Evolutionary conservation across 23 tunicate genomes (phyloP).

Genomic region (Styela plicata): DNA sequence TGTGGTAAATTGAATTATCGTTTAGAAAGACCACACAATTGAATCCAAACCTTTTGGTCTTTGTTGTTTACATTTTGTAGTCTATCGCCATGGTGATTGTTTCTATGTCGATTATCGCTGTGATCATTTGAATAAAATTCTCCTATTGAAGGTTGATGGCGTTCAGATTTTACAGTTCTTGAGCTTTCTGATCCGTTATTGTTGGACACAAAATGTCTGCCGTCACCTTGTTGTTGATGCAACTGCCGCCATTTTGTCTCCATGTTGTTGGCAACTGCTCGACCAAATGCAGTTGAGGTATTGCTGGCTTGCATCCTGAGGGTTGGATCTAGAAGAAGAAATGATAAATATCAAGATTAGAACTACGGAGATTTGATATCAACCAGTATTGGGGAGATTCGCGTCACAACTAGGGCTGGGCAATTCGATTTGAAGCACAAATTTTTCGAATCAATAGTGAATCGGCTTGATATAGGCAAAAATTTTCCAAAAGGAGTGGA

Average conservation of each 20-base stretch:
- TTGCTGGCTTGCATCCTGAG: not conserved
- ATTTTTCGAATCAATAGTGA: no score
- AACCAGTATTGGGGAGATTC: no score
- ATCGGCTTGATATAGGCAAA: no score
- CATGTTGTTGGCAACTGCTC: not conserved
- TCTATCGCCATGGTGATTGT: not conserved
- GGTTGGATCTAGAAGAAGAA: not conserved
- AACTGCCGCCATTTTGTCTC: not conserved
- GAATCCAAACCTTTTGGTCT: not conserved
- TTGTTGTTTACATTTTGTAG: not conserved
- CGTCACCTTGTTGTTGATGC: not conserved
- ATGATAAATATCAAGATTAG: no score
- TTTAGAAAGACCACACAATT: not conserved
- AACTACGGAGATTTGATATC: no score
- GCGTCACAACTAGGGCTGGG: no score
- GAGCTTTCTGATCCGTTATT: not conserved
- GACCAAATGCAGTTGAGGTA: not conserved
- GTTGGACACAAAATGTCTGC: not conserved
- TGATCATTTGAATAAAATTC: conserved; percentile 18
- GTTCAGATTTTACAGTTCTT: not conserved
- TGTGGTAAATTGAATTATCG: no score
- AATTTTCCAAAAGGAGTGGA: no score
- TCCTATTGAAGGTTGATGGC: not conserved
- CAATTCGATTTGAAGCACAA: no score
- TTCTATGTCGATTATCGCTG: not conserved